Evolutionary conservation across 2,797 vertebrate species (phyloP).

Genomic region (Ptychobarbus kaznakovi): DNA sequence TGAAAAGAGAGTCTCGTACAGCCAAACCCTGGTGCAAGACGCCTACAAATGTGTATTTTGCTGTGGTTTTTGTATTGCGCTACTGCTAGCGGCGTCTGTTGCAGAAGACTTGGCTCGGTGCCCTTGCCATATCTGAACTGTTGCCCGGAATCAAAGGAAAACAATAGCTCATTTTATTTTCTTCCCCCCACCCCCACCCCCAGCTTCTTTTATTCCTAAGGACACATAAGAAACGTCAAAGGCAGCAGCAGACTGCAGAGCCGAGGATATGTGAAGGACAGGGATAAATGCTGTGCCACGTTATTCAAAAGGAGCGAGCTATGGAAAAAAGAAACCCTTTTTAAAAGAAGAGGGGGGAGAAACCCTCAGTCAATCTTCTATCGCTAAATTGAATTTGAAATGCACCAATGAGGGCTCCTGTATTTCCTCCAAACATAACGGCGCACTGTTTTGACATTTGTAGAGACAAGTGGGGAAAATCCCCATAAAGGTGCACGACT

Average conservation of each 20-base stretch:
- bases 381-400: slow-evolving; percentile 65
- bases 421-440: slow-evolving; percentile 70
- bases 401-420: slow-evolving; percentile 63
- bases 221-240: slow-evolving; percentile 63
- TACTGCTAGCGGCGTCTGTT: slow-evolving; percentile 42
- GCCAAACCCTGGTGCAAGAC: slow-evolving; percentile 64
- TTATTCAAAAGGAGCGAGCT: slow-evolving; percentile 61
- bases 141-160: slow-evolving; percentile 69
- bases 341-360: slow-evolving; percentile 68
- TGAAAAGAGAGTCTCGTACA: slow-evolving; percentile 48
- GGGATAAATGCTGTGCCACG: slow-evolving; percentile 59
- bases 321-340: slow-evolving; percentile 59
- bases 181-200: slow-evolving; percentile 50
- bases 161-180: slow-evolving; percentile 64
- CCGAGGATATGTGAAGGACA: slow-evolving; percentile 74
- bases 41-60: slow-evolving; percentile 66
- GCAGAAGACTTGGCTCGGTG: slow-evolving; percentile 64
- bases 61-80: slow-evolving; percentile 53
- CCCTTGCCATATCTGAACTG: slow-evolving; percentile 70
- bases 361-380: slow-evolving; percentile 68
- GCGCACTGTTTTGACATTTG: slow-evolving; percentile 64
- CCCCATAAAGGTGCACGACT: slow-evolving; percentile 45
- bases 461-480: slow-evolving; percentile 43
- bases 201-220: slow-evolving; percentile 67
- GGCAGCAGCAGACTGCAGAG: slow-evolving; percentile 59